Conservation (phyloP, 2,113 vertebrate genomes). For the Scomber scombrus region DNA sequence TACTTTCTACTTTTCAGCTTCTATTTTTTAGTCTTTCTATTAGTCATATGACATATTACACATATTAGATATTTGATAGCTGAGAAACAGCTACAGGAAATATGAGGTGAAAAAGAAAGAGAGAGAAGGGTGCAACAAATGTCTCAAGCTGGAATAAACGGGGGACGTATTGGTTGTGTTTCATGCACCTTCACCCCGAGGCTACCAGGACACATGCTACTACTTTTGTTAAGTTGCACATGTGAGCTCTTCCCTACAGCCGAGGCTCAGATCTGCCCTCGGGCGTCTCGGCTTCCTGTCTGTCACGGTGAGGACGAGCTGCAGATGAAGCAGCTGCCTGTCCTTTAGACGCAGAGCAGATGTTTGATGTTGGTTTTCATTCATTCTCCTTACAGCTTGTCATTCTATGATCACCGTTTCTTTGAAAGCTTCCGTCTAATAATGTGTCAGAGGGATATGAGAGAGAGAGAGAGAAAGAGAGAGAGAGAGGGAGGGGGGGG, state of each 20-base stretch:
- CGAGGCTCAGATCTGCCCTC: neutral
- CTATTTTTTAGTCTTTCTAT: no score
- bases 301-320: neutral
- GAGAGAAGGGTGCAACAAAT: no score
- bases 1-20: neutral
- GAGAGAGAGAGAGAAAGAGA: no score
- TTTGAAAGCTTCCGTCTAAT: slow-evolving; percentile 38
- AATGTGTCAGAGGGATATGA: slow-evolving; percentile 21
- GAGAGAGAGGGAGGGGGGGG: slow-evolving; percentile 16
- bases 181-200: neutral
- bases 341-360: neutral
- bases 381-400: neutral
- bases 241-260: neutral
- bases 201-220: neutral
- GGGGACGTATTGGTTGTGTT: no score
- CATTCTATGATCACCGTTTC: slow-evolving; percentile 34
- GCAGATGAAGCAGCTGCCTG: no score
- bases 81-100: no score
- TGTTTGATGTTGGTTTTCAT: slow-evolving; percentile 20
- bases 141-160: no score
- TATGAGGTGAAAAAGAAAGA: no score
- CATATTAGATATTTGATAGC: no score
- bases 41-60: no score
- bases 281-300: slow-evolving; percentile 1
- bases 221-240: neutral